Base-by-base conservation (phyloP, 1,140 invertebrate genomes). In the Caenorhabditis inopinata region DNA sequence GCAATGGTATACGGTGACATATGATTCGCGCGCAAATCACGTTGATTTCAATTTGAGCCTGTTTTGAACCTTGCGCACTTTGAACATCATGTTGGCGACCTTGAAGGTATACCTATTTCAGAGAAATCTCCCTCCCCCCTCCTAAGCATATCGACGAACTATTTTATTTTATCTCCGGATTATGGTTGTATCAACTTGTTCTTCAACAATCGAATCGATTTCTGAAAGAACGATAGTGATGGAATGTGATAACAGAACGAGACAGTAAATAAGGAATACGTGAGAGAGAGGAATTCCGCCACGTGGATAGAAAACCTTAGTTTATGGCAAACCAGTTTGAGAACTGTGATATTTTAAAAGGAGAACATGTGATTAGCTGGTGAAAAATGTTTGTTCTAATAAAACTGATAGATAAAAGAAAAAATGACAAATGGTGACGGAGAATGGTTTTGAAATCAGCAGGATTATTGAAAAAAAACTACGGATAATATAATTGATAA, bases 161-260 rank as follows among this genome's bases (percentile, higher is more conserved):
- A 32, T 68, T 68, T 68, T 32, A 68, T 68, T n/a, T 68, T 68
- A 32, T 11, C n/a, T n/a, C n/a, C n/a, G n/a, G n/a, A n/a, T n/a
- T 32, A 58, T 58, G 27, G 35, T 58, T 32, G 25, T 21, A 18
- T 32, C 58, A 16, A 68, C 58, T 18, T 68, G 58, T 68, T 68
- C 27, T 18, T 18, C 32, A 42, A 42, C 58, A 32, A 68, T 68
- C 38, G 29, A 7, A 9, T n/a, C 38, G 58, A 68, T 68, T 38
- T 32, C 38, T 32, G 18, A 68, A 68, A 68, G 58, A 68, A 68
- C 58, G 58, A 68, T 68, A 38, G 58, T 68, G 58, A 42, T 38
- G 38, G 58, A 68, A 68, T 68, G 58, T 68, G 58, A 68, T 38
- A 68, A 68, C 51, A n/a, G 32, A 18, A 38, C 21, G 16, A 11